phyloP scores from a whole-genome alignment of 2,888 invertebrate species.

The Nomada fabriciana region DNA sequence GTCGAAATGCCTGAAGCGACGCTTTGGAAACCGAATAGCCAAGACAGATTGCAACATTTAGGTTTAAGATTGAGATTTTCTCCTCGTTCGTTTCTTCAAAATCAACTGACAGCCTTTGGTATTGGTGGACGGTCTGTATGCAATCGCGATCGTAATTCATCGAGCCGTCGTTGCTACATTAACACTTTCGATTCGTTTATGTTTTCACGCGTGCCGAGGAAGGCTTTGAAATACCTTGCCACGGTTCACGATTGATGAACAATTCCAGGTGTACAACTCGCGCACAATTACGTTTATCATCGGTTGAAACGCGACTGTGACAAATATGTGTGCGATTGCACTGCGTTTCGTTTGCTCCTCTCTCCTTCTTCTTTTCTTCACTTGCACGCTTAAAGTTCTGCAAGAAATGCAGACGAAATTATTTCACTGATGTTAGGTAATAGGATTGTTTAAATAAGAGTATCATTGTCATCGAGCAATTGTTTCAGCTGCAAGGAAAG shows the following conservation, averaged over 20 bases:
- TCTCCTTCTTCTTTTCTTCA: accelerated
- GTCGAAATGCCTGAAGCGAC: not conserved
- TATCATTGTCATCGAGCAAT: not conserved
- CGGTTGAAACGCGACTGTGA: too few relatives aligned
- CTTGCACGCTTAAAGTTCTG: too few relatives aligned
- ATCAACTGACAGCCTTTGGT: slow-evolving; percentile 10
- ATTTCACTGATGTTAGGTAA: too few relatives aligned
- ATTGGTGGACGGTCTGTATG: not conserved
- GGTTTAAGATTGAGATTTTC: not conserved
- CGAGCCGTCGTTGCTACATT: not conserved
- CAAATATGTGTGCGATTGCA: not conserved
- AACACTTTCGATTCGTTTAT: not conserved
- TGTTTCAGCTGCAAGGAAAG: slow-evolving; percentile 73
- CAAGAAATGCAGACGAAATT: too few relatives aligned
- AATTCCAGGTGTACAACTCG: slow-evolving; percentile 12
- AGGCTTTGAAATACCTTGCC: slow-evolving; percentile 18
- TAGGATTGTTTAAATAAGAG: not conserved
- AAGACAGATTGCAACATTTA: not conserved
- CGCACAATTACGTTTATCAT: slow-evolving; percentile 28
- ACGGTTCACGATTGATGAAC: not conserved
- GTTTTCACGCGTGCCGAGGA: not conserved
- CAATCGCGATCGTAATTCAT: not conserved
- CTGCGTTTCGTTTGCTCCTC: not conserved
- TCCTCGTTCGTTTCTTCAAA: not conserved
- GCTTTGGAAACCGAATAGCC: slow-evolving; percentile 21